phyloP scores from a whole-genome alignment of 2,797 vertebrate genomes.

The Acipenser oxyrinchus region DNA sequence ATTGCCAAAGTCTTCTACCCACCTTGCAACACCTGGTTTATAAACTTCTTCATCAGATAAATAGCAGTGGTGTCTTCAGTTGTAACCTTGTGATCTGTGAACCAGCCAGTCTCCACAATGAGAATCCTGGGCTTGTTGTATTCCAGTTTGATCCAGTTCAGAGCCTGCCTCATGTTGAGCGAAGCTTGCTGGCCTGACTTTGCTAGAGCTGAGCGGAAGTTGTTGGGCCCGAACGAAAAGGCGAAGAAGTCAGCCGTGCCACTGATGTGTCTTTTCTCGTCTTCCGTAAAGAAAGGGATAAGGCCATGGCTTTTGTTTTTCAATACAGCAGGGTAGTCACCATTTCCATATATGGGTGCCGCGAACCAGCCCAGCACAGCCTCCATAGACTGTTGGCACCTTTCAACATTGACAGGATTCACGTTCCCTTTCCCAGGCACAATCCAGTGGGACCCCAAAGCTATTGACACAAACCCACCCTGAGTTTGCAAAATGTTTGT shows the following conservation, averaged over 20 bases:
- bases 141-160: constrained; percentile 84
- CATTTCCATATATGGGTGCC: constrained; percentile 76
- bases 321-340: constrained; percentile 79
- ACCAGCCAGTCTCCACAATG: constrained; percentile 89
- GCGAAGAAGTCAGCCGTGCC: constrained; percentile 91
- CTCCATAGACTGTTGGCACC: constrained; percentile 79
- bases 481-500: constrained; percentile 68
- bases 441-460: constrained; percentile 88
- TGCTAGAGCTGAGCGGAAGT: constrained; percentile 64
- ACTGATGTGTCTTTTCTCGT: constrained; percentile 67
- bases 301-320: constrained; percentile 45
- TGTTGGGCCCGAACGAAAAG: constrained; percentile 85
- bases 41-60: constrained; percentile 85
- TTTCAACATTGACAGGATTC: constrained; percentile 44
- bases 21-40: constrained; percentile 90
- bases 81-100: constrained; percentile 70
- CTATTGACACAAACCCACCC: constrained; percentile 78
- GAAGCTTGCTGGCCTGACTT: constrained; percentile 68
- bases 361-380: constrained; percentile 90
- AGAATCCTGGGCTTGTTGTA: constrained; percentile 71
- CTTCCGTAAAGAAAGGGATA: constrained; percentile 66
- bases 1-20: constrained; percentile 22
- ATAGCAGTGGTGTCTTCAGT: constrained; percentile 82
- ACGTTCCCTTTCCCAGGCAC: constrained; percentile 63
- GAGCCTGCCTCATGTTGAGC: constrained; percentile 67